phyloP scores from a whole-genome alignment of 2,113 vertebrate genomes.

The Corythornis cristatus region DNA sequence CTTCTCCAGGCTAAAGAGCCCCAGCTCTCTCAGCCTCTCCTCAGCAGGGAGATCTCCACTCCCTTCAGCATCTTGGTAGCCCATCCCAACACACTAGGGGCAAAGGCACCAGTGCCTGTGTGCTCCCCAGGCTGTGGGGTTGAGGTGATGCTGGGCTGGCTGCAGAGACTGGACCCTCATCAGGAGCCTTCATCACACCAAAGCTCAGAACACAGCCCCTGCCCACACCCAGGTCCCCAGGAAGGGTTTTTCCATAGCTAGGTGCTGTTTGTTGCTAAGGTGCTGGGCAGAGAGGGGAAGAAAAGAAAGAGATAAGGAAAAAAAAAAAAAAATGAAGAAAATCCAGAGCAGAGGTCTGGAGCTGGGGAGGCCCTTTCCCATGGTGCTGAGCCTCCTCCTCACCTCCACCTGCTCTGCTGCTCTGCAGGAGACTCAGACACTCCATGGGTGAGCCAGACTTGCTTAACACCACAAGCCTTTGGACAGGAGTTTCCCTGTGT shows the following conservation, averaged over 20 bases:
- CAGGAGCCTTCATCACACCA: background rate
- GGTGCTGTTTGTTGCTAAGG: too few species aligned
- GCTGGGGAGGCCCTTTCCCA: background rate
- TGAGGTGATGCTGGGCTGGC: fast-evolving
- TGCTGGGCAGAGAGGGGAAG: background rate
- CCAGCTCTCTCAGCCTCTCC: too few species aligned
- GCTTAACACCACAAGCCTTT: background rate
- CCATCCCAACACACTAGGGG: fast-evolving
- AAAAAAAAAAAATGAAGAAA: background rate
- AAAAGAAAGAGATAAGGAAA: background rate
- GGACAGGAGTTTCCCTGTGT: background rate
- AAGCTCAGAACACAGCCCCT: background rate
- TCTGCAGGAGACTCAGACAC: background rate
- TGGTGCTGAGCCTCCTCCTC: background rate
- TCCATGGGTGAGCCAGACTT: fast-evolving
- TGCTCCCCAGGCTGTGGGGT: fast-evolving
- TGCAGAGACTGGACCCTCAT: fast-evolving
- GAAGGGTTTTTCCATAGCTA: background rate
- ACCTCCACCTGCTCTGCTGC: background rate
- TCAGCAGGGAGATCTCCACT: too few species aligned
- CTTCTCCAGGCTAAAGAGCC: too few species aligned
- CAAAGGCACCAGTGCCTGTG: fast-evolving
- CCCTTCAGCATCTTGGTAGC: too few species aligned
- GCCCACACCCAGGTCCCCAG: fast-evolving
- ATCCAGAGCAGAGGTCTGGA: background rate